Evolutionary conservation across 2,113 vertebrate species (phyloP).

Genomic region (Himantopus leucocephalus): DNA sequence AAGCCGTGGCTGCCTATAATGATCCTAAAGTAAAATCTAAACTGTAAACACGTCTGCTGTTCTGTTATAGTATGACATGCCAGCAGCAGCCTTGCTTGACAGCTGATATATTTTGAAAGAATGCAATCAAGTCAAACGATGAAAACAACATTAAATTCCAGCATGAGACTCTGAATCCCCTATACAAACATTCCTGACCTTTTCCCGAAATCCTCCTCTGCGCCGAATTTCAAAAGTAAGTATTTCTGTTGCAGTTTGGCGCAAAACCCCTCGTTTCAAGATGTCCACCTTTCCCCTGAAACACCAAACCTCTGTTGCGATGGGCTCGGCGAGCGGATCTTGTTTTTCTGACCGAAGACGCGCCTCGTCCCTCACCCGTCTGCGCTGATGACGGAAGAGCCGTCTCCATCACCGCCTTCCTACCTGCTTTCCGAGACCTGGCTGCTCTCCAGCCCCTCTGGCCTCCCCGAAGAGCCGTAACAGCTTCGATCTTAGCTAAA

Average conservation of each 20-base stretch:
- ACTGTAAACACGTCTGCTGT: not conserved
- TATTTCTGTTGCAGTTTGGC: not conserved
- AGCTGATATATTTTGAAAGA: not conserved
- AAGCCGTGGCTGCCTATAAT: not conserved
- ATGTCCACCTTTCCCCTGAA: not conserved
- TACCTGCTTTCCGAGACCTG: not conserved
- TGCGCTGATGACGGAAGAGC: not conserved
- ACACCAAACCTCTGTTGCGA: not conserved
- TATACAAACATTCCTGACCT: not conserved
- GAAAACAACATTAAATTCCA: not conserved
- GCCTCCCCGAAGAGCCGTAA: not conserved
- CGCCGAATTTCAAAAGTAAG: not conserved
- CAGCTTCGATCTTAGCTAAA: not conserved
- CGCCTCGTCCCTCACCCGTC: rapidly evolving
- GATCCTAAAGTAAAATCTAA: not conserved
- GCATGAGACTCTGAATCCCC: not conserved
- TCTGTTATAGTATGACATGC: not conserved
- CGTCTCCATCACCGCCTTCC: not conserved
- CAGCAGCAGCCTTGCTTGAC: not conserved
- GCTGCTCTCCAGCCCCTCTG: not conserved
- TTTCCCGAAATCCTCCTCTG: not conserved
- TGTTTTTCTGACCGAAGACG: not conserved
- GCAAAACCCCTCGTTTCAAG: not conserved
- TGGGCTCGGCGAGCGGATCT: rapidly evolving
- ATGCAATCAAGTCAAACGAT: not conserved